Evolutionary conservation across 1,140 invertebrate species (phyloP).

Genomic region (Halictus rubicundus): DNA sequence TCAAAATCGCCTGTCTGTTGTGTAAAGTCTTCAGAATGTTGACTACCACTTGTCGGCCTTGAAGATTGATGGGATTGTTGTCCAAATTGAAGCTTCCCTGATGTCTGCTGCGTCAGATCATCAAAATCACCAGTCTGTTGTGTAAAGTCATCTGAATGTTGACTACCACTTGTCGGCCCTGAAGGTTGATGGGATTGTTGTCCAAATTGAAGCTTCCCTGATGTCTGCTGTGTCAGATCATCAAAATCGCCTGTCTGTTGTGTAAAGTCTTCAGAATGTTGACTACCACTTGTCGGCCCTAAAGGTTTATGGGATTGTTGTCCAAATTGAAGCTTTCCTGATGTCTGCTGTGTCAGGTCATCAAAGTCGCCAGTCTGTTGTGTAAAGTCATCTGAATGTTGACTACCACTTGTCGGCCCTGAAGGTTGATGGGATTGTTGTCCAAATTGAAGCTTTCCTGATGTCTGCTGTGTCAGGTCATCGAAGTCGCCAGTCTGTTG

Average conservation of each 20-base stretch:
- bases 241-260: constrained; percentile 30
- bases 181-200: constrained; percentile 37
- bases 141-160: constrained; percentile 6
- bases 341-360: constrained; percentile 46
- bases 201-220: constrained; percentile 69
- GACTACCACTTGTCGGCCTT: constrained; percentile 13
- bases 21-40: constrained; percentile 12
- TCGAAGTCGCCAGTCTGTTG: constrained; percentile 38
- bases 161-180: neutral
- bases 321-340: constrained; percentile 26
- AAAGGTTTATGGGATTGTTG: constrained; percentile 31
- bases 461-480: constrained; percentile 58
- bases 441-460: constrained; percentile 69
- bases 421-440: constrained; percentile 36
- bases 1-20: constrained; percentile 31
- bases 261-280: constrained; percentile 3
- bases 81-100: constrained; percentile 27
- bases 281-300: neutral
- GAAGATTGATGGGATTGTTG: constrained; percentile 31
- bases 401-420: neutral
- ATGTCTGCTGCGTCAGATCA: constrained; percentile 52
- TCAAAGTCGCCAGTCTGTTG: constrained; percentile 31
- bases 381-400: constrained; percentile 15
- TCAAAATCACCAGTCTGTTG: constrained; percentile 30
- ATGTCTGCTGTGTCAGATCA: constrained; percentile 61